phyloP scores from a whole-genome alignment of 2,797 vertebrate species.

The Sparidentex hasta region DNA sequence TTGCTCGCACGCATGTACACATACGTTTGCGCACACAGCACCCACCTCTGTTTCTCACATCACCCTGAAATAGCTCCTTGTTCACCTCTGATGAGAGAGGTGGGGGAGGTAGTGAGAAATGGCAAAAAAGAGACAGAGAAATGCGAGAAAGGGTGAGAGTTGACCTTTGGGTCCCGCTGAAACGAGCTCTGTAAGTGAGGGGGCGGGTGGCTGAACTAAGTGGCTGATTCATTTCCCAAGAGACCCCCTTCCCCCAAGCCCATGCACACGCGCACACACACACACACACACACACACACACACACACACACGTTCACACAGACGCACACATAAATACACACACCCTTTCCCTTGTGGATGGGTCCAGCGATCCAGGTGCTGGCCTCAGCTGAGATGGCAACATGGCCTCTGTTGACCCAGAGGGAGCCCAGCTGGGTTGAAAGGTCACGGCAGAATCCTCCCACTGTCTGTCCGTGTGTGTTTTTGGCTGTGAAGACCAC shows the following conservation, averaged over 20 bases:
- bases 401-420: constrained; percentile 69
- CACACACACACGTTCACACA: too few species aligned
- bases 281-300: constrained; percentile 24
- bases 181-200: constrained; percentile 80
- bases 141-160: constrained; percentile 80
- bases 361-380: constrained; percentile 81
- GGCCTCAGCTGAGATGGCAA: constrained; percentile 64
- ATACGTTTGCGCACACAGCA: constrained; percentile 19
- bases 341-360: constrained; percentile 49
- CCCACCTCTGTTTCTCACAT: constrained; percentile 59
- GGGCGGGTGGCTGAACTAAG: constrained; percentile 78
- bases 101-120: constrained; percentile 60
- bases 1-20: constrained; percentile 13
- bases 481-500: constrained; percentile 76
- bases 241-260: constrained; percentile 57
- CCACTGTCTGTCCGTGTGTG: constrained; percentile 81
- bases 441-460: constrained; percentile 77
- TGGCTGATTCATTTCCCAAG: constrained; percentile 83
- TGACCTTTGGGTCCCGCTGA: constrained; percentile 79
- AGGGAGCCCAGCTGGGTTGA: constrained; percentile 67
- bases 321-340: constrained; percentile 24
- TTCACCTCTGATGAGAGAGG: constrained; percentile 69
- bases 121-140: constrained; percentile 63
- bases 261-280: constrained; percentile 17
- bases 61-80: constrained; percentile 71